These are phyloP conservation scores for Acanthosepion pharaonis DNA, from an alignment of 2,888 invertebrate species.

Conservation along the genomic window DNA sequence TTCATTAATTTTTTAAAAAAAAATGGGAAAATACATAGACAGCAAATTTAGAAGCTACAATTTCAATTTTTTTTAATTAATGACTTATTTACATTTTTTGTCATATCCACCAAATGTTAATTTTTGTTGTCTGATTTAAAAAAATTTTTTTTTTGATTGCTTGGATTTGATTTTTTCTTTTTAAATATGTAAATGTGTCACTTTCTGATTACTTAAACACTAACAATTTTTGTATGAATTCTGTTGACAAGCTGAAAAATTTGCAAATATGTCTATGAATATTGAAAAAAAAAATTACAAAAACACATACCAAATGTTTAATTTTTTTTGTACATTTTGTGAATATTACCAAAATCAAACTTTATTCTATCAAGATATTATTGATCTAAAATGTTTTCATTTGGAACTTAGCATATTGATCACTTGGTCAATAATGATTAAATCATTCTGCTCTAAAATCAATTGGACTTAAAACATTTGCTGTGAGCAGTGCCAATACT, in stretches of 20 bases:
- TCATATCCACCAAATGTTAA: background rate
- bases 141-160: background rate
- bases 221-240: background rate
- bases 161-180: background rate
- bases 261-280: slow-evolving; percentile 12
- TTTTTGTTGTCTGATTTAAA: background rate
- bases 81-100: background rate
- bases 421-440: background rate
- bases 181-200: background rate
- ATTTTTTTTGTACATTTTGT: slow-evolving; percentile 22
- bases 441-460: background rate
- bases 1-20: slow-evolving; percentile 23
- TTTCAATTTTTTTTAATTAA: background rate
- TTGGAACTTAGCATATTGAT: background rate
- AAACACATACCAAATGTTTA: slow-evolving; percentile 33
- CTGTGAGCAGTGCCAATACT: slow-evolving; percentile 1
- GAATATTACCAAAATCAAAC: background rate
- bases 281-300: background rate
- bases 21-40: background rate
- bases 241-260: background rate
- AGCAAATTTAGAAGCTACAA: background rate
- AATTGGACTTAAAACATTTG: background rate
- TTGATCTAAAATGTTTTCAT: background rate
- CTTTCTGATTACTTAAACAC: background rate
- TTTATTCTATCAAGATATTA: slow-evolving; percentile 10